phyloP scores from a whole-genome alignment of 2,888 invertebrate genomes.

The Sesia apiformis region DNA sequence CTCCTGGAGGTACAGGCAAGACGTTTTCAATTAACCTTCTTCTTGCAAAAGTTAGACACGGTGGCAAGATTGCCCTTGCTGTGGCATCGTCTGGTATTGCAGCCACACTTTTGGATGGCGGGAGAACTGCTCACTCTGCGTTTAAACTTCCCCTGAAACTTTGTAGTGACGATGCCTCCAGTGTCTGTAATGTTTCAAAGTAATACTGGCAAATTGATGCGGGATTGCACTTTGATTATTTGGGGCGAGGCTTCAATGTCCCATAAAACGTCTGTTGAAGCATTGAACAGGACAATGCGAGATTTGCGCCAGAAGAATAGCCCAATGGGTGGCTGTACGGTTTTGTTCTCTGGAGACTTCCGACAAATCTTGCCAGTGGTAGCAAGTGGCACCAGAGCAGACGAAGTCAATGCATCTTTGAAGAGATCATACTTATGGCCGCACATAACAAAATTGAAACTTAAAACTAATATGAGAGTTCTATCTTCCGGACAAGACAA shows the following conservation, averaged over 20 bases:
- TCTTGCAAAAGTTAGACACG: slow-evolving; percentile 11
- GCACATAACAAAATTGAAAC: slow-evolving; percentile 17
- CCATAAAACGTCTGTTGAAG: slow-evolving; percentile 19
- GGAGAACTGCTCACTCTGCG: slow-evolving; percentile 5
- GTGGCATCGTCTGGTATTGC: slow-evolving; percentile 20
- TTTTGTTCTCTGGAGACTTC: slow-evolving; percentile 18
- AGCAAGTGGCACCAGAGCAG: slow-evolving; percentile 14
- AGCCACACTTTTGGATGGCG: slow-evolving; percentile 15
- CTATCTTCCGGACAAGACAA: slow-evolving; percentile 14
- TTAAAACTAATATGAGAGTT: slow-evolving; percentile 19
- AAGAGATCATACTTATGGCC: slow-evolving; percentile 18
- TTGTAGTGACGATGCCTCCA: slow-evolving; percentile 15
- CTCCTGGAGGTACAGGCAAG: slow-evolving; percentile 12
- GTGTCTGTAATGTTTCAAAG: slow-evolving; percentile 19
- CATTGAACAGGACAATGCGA: slow-evolving; percentile 22
- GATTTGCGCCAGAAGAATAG: slow-evolving; percentile 16
- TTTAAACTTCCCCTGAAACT: slow-evolving; percentile 11
- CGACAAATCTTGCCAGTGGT: slow-evolving; percentile 18
- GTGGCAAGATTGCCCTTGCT: slow-evolving; percentile 25
- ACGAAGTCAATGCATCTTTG: too few species aligned
- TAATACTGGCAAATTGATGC: slow-evolving; percentile 18
- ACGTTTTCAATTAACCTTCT: slow-evolving; percentile 12
- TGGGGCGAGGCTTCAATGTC: too few species aligned
- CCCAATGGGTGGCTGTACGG: slow-evolving; percentile 17
- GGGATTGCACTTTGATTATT: slow-evolving; percentile 19